Conservation (phyloP, 2,888 invertebrate genomes). For the Tanypteryx hageni region DNA sequence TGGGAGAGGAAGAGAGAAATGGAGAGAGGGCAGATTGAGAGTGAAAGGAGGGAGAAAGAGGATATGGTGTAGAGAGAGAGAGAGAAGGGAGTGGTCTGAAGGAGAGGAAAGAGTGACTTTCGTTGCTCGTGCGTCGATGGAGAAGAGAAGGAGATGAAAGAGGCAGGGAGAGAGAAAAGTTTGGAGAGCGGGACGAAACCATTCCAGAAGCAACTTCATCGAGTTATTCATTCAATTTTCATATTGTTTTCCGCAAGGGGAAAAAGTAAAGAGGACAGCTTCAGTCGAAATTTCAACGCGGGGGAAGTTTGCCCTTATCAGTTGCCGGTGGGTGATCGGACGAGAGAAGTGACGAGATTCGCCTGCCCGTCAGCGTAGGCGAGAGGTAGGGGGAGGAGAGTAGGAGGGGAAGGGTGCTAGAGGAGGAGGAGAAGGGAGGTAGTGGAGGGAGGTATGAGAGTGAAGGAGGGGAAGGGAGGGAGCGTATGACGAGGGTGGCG, state of each 20-base stretch:
- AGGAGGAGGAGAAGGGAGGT: not conserved
- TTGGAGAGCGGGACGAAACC: too few relatives aligned
- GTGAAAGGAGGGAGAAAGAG: not conserved
- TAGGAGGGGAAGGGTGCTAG: not conserved
- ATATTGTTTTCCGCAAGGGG: too few relatives aligned
- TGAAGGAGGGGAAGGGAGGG: not conserved
- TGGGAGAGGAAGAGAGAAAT: not conserved
- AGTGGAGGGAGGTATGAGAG: not conserved
- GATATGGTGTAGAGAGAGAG: not conserved
- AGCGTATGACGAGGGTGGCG: not conserved
- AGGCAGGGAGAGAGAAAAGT: too few relatives aligned
- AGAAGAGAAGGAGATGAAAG: too few relatives aligned
- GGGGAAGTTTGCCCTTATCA: not conserved
- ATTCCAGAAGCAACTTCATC: too few relatives aligned
- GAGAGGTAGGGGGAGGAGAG: not conserved
- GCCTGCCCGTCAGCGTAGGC: not conserved
- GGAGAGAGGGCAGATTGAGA: not conserved
- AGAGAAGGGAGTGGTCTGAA: not conserved
- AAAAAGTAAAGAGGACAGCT: too few relatives aligned
- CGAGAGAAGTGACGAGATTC: not conserved
- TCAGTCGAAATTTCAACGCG: not conserved
- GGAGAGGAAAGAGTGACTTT: not conserved
- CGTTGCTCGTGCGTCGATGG: too few relatives aligned
- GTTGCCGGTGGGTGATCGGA: not conserved
- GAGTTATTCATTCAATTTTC: too few relatives aligned